Conservation (phyloP, 2,888 invertebrate species). For the Lithophane leautieri region DNA sequence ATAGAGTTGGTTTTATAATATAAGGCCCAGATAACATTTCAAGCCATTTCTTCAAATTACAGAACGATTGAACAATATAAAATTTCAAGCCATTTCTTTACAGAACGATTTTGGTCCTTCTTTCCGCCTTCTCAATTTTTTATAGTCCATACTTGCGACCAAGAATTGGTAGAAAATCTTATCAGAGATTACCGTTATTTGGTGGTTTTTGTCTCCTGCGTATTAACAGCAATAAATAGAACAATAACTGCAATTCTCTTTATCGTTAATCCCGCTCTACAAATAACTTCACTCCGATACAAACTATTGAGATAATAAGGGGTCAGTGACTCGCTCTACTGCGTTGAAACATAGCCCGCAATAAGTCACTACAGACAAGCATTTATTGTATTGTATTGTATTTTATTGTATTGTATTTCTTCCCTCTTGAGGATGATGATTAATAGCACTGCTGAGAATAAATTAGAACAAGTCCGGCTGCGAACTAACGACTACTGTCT, state of each 20-base stretch:
- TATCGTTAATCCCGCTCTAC: slow-evolving; percentile 25
- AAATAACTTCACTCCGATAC: slow-evolving; percentile 39
- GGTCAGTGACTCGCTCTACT: slow-evolving; percentile 48
- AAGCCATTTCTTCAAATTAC: background rate
- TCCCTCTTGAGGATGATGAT: slow-evolving; percentile 49
- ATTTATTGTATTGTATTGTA: slow-evolving; percentile 61
- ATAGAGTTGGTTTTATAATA: slow-evolving; percentile 13
- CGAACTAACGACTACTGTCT: slow-evolving; percentile 57
- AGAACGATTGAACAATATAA: no score
- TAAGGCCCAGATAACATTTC: background rate
- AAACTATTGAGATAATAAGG: slow-evolving; percentile 46
- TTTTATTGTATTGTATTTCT: slow-evolving; percentile 60
- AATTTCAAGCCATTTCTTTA: background rate
- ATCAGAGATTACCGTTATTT: background rate
- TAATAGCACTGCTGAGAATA: slow-evolving; percentile 53
- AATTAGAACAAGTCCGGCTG: slow-evolving; percentile 58
- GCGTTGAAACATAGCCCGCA: slow-evolving; percentile 37
- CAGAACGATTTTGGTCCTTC: background rate
- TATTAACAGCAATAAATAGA: background rate
- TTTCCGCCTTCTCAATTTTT: no score
- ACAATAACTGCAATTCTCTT: slow-evolving; percentile 2
- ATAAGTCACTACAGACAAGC: slow-evolving; percentile 58
- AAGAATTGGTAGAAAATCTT: background rate
- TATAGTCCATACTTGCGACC: background rate
- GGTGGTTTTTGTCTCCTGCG: background rate